Percentiles rank a stretch among this genome's conserved stretches.
phyloP scores from a whole-genome alignment of 30 jellyfish, hydroid and myxozoan species.

The Cassiopea andromeda region DNA sequence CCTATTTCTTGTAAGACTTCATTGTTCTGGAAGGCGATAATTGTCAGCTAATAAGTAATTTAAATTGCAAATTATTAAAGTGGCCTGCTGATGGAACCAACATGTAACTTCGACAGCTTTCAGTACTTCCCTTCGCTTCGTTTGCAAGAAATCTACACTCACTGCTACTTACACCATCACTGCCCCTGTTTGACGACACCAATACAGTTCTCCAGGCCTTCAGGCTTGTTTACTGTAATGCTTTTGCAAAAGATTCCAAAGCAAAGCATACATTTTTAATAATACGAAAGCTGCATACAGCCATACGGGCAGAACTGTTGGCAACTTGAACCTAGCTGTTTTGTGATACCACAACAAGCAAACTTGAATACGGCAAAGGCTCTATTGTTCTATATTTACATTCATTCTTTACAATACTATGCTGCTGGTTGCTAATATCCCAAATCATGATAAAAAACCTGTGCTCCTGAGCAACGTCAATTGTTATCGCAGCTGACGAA shows the following conservation, averaged over 20 bases:
- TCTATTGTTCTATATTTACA: constrained; percentile 30
- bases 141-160: not conserved
- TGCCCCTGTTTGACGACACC: not conserved
- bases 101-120: constrained; percentile 1
- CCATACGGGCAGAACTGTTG: constrained; percentile 20
- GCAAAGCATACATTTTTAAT: constrained; percentile 39
- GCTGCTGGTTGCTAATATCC: constrained; percentile 39
- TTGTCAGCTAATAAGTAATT: not conserved
- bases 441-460: constrained; percentile 25
- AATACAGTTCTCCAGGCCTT: not conserved
- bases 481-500: not conserved
- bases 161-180: not conserved
- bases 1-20: not conserved
- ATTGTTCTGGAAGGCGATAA: not conserved
- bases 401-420: constrained; percentile 14
- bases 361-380: constrained; percentile 32
- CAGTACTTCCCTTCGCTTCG: not conserved
- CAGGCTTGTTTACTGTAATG: not conserved
- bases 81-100: not conserved
- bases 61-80: not conserved
- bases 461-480: constrained; percentile 26
- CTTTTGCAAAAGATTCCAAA: not conserved
- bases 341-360: constrained; percentile 49
- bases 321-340: constrained; percentile 24
- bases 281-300: not conserved